Evolutionary conservation across 2,888 invertebrate genomes (phyloP).

Genomic region (Podotricha telesiphe): DNA sequence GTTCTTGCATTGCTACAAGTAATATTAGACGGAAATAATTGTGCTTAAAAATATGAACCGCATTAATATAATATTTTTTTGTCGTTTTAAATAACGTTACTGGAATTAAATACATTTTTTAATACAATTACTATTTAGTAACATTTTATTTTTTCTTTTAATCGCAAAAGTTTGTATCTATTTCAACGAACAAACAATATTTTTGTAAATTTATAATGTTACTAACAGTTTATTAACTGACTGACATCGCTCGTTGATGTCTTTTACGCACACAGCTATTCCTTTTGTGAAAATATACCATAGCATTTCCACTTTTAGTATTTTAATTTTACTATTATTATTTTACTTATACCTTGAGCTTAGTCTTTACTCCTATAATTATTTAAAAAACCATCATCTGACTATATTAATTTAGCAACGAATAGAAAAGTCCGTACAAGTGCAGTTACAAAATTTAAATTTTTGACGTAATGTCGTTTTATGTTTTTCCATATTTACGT

Average conservation of each 20-base stretch:
- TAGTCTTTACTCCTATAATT: not conserved
- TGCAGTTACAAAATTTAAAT: not conserved
- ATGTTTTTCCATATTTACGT: not conserved
- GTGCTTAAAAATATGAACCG: not conserved
- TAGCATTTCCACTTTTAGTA: too few relatives aligned
- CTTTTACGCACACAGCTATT: conserved; percentile 3
- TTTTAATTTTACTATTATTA: not conserved
- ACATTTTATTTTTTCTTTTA: too few relatives aligned
- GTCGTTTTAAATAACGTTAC: not conserved
- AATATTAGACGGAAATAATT: not conserved
- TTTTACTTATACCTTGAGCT: not conserved
- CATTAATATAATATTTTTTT: not conserved
- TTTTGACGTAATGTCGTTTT: not conserved
- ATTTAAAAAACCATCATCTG: too few relatives aligned
- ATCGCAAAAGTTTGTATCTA: too few relatives aligned
- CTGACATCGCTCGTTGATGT: conserved; percentile 5
- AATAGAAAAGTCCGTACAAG: not conserved
- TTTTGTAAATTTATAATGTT: not conserved
- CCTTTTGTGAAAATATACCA: not conserved
- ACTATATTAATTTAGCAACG: too few relatives aligned
- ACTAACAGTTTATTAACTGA: not conserved
- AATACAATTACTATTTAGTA: too few relatives aligned
- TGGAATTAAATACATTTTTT: not conserved
- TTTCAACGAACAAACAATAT: too few relatives aligned
- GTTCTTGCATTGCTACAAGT: not conserved